Evolutionary conservation across 2,888 invertebrate genomes (phyloP), one percentile per base, ranked within the genome.

Genomic region (Sarcophaga subvicina): DNA sequence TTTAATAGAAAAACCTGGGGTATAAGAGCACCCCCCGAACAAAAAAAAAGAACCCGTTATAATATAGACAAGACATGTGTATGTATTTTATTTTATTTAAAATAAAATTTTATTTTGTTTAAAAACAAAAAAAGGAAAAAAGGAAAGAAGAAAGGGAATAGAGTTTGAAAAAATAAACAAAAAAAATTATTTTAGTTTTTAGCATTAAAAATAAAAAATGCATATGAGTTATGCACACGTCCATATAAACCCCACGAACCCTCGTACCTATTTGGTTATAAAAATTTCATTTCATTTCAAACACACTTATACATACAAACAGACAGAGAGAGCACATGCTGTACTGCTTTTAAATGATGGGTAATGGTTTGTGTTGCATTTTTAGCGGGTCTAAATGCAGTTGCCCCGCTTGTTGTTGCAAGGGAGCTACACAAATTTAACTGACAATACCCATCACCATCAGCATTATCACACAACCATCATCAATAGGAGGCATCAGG

Each of bases 61-160:
- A 64, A 22, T n/a, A 27, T 72, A 72, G 17, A 17, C 22, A 66
- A 8, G 12, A 22, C 67, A 20, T 80, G 47, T 70, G 77, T 25
- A 47, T 64, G 37, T 70, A 64, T 45, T 25, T 27, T 54, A 83
- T 75, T 79, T 83, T 79, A 79, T 79, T 76, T 84, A 80, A 84
- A 84, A 84, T 80, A 66, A 84, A 84, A 84, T 84, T 70, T 84
- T 76, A 80, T 84, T 80, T 80, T 80, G 71, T 84, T 76, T 60
- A 75, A 80, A 80, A 37, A n/a, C 45, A 54, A 37, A 37, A 37
- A 37, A 37, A 5, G 0, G 1, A 5, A 45, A 49, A 60, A 49
- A 25, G 59, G 1, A 49, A 22, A 49, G 22, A 59, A 22, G 25
- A 14, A 47, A 3, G 10, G 11, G 47, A 6, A 60, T 69, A 54